phyloP scores from a whole-genome alignment of 2,888 invertebrate species.

The Polydrusus pterygomalis region DNA sequence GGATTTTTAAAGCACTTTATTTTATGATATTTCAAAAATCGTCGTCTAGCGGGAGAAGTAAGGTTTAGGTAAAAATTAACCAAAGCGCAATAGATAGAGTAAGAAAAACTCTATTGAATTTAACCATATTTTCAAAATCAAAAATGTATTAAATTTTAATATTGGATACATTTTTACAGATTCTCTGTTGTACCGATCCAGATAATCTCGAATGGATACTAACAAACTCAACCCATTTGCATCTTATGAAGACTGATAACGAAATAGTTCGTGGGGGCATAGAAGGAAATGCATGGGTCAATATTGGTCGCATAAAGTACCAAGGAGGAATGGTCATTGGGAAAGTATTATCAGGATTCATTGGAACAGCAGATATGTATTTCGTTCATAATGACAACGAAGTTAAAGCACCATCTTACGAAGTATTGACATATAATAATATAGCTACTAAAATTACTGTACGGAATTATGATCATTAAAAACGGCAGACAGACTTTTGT shows the following conservation, averaged over 20 bases:
- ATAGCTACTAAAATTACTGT: not conserved
- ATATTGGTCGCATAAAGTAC: conserved; percentile 9
- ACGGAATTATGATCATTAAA: not conserved
- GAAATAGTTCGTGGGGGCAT: too few relatives aligned
- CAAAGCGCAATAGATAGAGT: too few relatives aligned
- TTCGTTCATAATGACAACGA: conserved; percentile 26
- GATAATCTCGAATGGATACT: conserved; percentile 23
- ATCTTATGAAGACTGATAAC: not conserved
- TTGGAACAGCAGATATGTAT: conserved; percentile 28
- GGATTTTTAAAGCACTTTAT: too few relatives aligned
- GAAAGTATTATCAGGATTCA: conserved; percentile 26
- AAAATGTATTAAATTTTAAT: too few relatives aligned
- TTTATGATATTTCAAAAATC: too few relatives aligned
- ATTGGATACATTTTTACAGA: conserved; percentile 11
- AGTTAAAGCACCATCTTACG: too few relatives aligned
- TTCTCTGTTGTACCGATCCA: conserved; percentile 20
- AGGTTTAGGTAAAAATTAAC: too few relatives aligned
- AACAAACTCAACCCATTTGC: conserved; percentile 20
- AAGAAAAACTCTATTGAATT: too few relatives aligned
- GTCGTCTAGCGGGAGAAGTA: too few relatives aligned
- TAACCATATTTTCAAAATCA: too few relatives aligned
- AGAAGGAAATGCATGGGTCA: too few relatives aligned
- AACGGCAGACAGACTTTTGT: too few relatives aligned
- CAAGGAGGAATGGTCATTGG: conserved; percentile 24
- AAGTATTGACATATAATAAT: conserved; percentile 27